phyloP scores from a whole-genome alignment of 2,888 invertebrate species.

The Dioctria linearis region DNA sequence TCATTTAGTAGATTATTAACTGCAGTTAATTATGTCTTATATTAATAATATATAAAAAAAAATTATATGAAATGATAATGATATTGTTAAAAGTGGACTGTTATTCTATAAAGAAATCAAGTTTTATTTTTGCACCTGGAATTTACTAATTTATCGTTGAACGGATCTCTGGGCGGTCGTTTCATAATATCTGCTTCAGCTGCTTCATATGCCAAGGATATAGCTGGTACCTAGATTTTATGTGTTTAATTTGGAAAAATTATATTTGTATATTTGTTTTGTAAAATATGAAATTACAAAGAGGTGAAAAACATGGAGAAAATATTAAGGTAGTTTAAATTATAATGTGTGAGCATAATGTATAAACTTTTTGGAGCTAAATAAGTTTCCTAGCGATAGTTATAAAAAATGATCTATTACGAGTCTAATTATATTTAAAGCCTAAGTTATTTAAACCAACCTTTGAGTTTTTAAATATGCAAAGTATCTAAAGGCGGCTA shows the following conservation, averaged over 20 bases:
- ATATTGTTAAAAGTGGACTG: too few relatives aligned
- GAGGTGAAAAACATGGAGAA: too few relatives aligned
- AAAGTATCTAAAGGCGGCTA: too few relatives aligned
- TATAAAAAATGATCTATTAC: too few relatives aligned
- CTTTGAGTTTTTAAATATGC: too few relatives aligned
- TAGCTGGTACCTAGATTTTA: constrained; percentile 78
- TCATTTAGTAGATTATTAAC: neutral
- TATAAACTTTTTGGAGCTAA: too few relatives aligned
- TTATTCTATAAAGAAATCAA: neutral
- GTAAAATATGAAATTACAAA: neutral
- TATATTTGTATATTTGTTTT: neutral
- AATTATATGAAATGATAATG: too few relatives aligned
- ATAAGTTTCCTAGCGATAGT: too few relatives aligned
- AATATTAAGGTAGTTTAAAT: too few relatives aligned
- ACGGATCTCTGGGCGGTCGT: constrained; percentile 86
- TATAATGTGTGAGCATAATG: too few relatives aligned
- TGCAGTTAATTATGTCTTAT: neutral
- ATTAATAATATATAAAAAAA: neutral
- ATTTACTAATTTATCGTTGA: constrained; percentile 89
- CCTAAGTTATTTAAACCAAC: too few relatives aligned
- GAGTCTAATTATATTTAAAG: too few relatives aligned
- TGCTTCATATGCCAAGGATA: constrained; percentile 89
- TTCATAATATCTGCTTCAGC: constrained; percentile 92
- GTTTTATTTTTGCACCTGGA: constrained; percentile 68
- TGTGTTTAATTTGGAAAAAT: constrained; percentile 39